A percentile compares a stretch with the other conserved stretches of the same genome.
phyloP scores from a whole-genome alignment of 1,140 invertebrate species.

The Globodera rostochiensis region DNA sequence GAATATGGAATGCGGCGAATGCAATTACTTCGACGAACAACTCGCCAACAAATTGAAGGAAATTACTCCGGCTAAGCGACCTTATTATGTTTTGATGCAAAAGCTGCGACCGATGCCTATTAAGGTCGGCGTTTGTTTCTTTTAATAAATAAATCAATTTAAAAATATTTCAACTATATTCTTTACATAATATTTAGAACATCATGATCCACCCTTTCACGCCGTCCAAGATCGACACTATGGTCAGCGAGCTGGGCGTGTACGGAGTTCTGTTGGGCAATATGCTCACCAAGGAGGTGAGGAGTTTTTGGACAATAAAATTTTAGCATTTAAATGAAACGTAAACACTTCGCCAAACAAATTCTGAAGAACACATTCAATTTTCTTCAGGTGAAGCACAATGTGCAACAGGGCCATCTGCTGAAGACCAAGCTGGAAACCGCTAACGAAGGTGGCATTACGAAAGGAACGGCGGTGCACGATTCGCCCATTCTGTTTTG shows the following conservation, averaged over 20 bases:
- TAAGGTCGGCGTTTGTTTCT: not conserved
- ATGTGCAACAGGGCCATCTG: not conserved
- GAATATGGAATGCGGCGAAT: not conserved
- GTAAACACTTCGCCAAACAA: too few relatives aligned
- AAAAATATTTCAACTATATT: not conserved
- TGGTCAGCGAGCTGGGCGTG: not conserved
- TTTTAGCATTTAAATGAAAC: too few relatives aligned
- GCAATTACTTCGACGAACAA: not conserved
- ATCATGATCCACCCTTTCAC: not conserved
- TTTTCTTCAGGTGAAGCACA: not conserved
- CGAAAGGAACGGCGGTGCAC: not conserved
- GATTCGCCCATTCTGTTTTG: not conserved
- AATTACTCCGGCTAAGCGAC: not conserved
- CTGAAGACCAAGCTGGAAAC: not conserved
- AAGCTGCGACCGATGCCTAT: not conserved
- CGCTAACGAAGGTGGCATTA: not conserved
- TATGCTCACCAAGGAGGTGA: not conserved
- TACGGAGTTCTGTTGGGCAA: not conserved
- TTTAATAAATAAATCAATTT: not conserved
- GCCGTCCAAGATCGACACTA: not conserved
- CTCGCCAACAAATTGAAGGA: not conserved
- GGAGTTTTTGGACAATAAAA: constrained; percentile 62
- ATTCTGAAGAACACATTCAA: too few relatives aligned
- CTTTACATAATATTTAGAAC: not conserved
- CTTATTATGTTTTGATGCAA: not conserved